Percentiles rank a stretch among this genome's conserved stretches.
phyloP scores from a whole-genome alignment of 64 coral and sea anemone genomes.

The Stichodactyla mertensii region DNA sequence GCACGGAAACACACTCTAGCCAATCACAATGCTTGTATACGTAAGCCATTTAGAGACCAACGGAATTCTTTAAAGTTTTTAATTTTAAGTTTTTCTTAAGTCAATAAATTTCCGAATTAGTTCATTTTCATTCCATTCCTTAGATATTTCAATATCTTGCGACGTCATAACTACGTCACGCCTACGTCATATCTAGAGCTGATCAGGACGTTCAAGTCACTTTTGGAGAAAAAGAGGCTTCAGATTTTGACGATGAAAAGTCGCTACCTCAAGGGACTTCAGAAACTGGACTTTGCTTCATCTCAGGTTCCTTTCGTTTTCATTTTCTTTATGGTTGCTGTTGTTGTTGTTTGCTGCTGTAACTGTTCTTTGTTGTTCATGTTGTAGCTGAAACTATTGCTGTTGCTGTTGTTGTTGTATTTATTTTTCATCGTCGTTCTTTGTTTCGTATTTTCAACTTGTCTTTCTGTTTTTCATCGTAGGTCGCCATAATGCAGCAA shows the following conservation, averaged over 20 bases:
- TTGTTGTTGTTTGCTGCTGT: neutral
- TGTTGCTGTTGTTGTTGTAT: neutral
- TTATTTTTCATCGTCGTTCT: neutral
- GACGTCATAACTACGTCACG: conserved; percentile 92
- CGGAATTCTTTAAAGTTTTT: neutral
- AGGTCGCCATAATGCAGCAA: conserved; percentile 94
- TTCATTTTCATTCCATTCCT: neutral
- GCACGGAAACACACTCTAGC: too few relatives aligned
- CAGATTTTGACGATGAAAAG: conserved; percentile 89
- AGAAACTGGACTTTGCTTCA: conserved; percentile 94
- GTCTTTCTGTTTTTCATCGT: neutral
- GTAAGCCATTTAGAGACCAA: too few relatives aligned
- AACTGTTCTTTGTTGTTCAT: neutral
- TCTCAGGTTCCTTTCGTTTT: conserved; percentile 42
- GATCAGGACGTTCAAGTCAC: conserved; percentile 91
- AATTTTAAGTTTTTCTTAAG: neutral
- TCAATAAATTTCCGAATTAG: neutral
- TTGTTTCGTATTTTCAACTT: neutral
- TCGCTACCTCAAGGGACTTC: conserved; percentile 87
- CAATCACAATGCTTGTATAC: too few relatives aligned
- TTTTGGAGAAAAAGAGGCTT: conserved; percentile 73
- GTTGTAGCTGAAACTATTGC: neutral
- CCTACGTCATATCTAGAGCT: conserved; percentile 98
- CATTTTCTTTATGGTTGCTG: neutral
- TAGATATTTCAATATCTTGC: conserved; percentile 75